Evolutionary conservation across 1,140 invertebrate genomes (phyloP), one percentile per base, ranked within the genome.

Genomic region (Aphaenogaster rudis): DNA sequence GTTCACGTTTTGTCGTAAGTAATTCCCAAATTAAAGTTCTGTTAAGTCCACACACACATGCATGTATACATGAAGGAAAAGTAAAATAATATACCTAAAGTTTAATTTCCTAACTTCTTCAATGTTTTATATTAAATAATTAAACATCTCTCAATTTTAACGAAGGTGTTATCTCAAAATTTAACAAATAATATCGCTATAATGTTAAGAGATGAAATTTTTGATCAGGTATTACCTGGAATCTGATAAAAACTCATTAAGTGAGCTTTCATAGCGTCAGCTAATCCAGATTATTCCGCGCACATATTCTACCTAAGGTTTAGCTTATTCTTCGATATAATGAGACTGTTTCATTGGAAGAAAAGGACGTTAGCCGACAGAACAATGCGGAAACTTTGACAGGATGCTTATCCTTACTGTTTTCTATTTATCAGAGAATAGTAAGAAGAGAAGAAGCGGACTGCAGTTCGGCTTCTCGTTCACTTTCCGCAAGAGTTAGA

Each of bases 371-470:
- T 50, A 59, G 1, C 63, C n/a, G 85, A 84, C 78, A 61, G 85
- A 82, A 90, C 78, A 89, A 90, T 89, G 72, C 72, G 3, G 74
- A 87, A 87, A 89, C 54, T 66, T 81, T 59, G 88, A 90, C 66
- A 89, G 72, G 11, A 39, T 74, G 59, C 28, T 69, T 66, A 45
- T 13, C 64, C 64, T n/a, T 36, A 21, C 74, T 85, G n/a, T 45
- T 69, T 69, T 85, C 42, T 80, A 69, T 77, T 57, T 61, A 36
- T 54, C 21, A 28, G 21, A 28, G 28, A 64, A 28, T 2, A 42
- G 54, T 17, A 28, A n/a, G 42, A 36, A 74, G 52, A 39, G 28
- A 71, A 61, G 84, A 69, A 50, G 21, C 33, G 39, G 4, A 28
- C 67, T 33, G 11, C 13, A 64, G 45, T 54, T 67, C 54, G 48